Evolutionary conservation across 2,888 invertebrate genomes (phyloP).

Genomic region (Hydroisotoma schaefferi): DNA sequence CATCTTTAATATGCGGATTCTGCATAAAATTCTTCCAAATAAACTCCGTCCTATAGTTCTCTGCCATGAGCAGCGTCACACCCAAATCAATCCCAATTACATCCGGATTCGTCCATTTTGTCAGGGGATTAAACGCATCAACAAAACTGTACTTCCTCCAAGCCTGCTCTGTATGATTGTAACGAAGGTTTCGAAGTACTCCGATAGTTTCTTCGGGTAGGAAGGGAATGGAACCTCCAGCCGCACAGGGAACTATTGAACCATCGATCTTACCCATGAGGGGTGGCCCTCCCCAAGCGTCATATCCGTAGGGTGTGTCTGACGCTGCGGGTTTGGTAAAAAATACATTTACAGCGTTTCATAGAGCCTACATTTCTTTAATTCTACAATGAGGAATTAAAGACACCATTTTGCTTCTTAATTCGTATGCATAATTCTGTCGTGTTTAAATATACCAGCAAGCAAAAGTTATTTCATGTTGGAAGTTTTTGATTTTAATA

Average conservation of each 20-base stretch:
- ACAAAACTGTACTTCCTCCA: constrained; percentile 41
- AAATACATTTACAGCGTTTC: not conserved
- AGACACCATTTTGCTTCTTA: no score
- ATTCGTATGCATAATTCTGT: no score
- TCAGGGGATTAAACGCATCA: constrained; percentile 43
- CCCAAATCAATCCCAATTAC: constrained; percentile 46
- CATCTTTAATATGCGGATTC: constrained; percentile 30
- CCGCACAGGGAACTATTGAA: constrained; percentile 43
- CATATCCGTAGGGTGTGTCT: constrained; percentile 42
- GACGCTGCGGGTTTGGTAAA: constrained; percentile 22
- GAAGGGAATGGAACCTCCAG: constrained; percentile 44
- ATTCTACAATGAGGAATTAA: not conserved
- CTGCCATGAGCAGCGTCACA: constrained; percentile 43
- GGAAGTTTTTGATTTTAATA: no score
- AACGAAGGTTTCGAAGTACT: constrained; percentile 33
- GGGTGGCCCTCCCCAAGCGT: constrained; percentile 42
- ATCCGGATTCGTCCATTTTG: constrained; percentile 43
- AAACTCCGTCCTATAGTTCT: constrained; percentile 39
- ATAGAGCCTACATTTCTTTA: not conserved
- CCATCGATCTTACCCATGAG: constrained; percentile 39
- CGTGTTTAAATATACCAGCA: no score
- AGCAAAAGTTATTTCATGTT: no score
- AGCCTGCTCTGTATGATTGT: constrained; percentile 30
- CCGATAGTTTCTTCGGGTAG: constrained; percentile 39
- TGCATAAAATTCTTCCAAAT: constrained; percentile 43